Evolutionary conservation across 2,888 invertebrate species (phyloP).

Genomic region (Drosophila koepferae): DNA sequence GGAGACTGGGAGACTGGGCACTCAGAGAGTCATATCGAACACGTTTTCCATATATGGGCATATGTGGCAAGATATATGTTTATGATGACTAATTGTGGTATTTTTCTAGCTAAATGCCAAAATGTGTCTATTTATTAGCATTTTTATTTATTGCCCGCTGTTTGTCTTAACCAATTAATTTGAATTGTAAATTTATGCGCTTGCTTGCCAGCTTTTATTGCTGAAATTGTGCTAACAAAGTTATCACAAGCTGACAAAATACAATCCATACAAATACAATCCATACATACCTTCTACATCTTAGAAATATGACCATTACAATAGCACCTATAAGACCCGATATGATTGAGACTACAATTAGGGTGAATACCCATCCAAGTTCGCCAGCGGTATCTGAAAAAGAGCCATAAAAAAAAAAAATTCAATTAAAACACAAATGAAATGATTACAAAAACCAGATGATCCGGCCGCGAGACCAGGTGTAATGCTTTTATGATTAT

Average conservation of each 20-base stretch:
- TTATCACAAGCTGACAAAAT: slow-evolving; percentile 10
- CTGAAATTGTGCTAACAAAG: slow-evolving; percentile 8
- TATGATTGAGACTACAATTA: slow-evolving; percentile 90
- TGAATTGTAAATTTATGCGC: slow-evolving; percentile 65
- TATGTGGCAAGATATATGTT: slow-evolving; percentile 26
- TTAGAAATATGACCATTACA: slow-evolving; percentile 90
- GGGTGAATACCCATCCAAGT: slow-evolving; percentile 88
- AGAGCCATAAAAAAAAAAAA: slow-evolving; percentile 38
- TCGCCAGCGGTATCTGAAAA: slow-evolving; percentile 84
- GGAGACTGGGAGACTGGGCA: slow-evolving; percentile 19
- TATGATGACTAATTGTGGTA: slow-evolving; percentile 73
- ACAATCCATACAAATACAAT: slow-evolving; percentile 56
- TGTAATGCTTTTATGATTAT: slow-evolving; percentile 63
- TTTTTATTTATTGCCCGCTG: slow-evolving; percentile 50
- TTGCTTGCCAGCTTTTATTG: slow-evolving; percentile 26
- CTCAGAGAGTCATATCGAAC: slow-evolving; percentile 2
- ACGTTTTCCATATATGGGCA: slow-evolving; percentile 7
- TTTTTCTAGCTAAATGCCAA: slow-evolving; percentile 73
- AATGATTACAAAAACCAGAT: slow-evolving; percentile 46
- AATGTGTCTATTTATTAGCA: slow-evolving; percentile 66
- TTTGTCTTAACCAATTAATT: slow-evolving; percentile 68
- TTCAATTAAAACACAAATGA: slow-evolving; percentile 43
- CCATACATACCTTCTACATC: slow-evolving; percentile 86
- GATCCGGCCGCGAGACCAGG: slow-evolving; percentile 29
- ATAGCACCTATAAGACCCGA: slow-evolving; percentile 90